Conservation (phyloP, 2,797 vertebrate species). For the Parauchenoglanis punctatus region DNA sequence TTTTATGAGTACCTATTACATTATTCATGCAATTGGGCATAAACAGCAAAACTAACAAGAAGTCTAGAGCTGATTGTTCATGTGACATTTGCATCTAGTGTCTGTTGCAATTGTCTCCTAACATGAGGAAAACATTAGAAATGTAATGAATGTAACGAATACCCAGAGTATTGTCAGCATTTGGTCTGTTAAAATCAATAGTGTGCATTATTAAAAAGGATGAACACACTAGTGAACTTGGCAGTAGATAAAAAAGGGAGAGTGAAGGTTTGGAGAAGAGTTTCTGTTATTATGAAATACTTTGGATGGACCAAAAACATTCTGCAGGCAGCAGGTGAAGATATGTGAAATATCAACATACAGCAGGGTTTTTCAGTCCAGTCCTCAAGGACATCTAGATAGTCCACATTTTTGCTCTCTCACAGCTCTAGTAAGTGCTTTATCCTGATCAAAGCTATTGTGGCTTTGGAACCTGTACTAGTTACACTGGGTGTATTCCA, state of each 20-base stretch:
- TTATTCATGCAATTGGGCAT: too few relatives aligned
- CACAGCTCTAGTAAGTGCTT: neutral
- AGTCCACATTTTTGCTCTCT: neutral
- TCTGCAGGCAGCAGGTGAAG: neutral
- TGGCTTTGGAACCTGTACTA: neutral
- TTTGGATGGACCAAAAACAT: neutral
- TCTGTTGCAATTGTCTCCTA: neutral
- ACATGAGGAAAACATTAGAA: neutral
- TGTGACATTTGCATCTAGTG: neutral
- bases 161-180: neutral
- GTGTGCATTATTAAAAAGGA: neutral
- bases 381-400: neutral
- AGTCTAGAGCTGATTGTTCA: neutral
- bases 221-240: neutral
- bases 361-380: neutral
- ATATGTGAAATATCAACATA: neutral
- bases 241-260: neutral
- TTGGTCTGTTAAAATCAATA: neutral
- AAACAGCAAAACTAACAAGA: neutral
- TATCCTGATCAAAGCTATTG: neutral
- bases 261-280: neutral
- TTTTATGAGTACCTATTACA: neutral
- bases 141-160: neutral
- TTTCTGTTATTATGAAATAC: neutral
- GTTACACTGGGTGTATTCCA: neutral